Evolutionary conservation across 2,797 vertebrate species (phyloP), one percentile per base, ranked within the genome.

Genomic region (Oreochromis mossambicus): DNA sequence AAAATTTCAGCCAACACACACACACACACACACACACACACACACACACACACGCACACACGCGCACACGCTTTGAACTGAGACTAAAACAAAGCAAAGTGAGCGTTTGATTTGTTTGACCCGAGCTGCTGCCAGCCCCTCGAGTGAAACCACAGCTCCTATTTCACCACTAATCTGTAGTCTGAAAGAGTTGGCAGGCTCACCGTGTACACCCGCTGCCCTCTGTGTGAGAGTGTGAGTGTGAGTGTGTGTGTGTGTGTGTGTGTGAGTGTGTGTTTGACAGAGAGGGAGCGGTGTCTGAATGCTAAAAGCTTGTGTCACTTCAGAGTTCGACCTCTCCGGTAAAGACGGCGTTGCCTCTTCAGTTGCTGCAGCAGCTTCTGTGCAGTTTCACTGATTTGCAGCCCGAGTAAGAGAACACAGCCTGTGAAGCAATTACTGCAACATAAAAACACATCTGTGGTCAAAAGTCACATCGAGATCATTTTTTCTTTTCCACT

Each of bases 91-190:
- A 87, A 91, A 88, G 87, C 21, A 32, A 86, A 84, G 78, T 2
- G 81, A 87, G 86, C 70, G 21, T 90, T 92, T 91, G 83, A 88
- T 90, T 90, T 68, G 86, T 86, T 88, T 70, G 80, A 90, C 87
- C 84, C 15, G 12, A 80, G 84, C 75, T 83, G 68, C 83, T 79
- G 84, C 75, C 84, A 77, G 56, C 68, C 86, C 55, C 58, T 52
- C 12, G 11, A 88, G 77, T 7, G 4, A 89, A 88, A 87, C 77
- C 77, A 83, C 12, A 78, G 83, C 83, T 88, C 82, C 56, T 52
- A 85, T 88, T 89, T 90, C 86, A 84, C 63, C 61, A 2, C 86
- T 91, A 88, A 93, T 87, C 89, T 91, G 90, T 34, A 83, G 85
- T 82, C 89, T 86, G 85, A 88, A 70, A 78, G 81, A 48, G 56